phyloP scores from a whole-genome alignment of 2,888 invertebrate species.

The Drosophila engyochracea region DNA sequence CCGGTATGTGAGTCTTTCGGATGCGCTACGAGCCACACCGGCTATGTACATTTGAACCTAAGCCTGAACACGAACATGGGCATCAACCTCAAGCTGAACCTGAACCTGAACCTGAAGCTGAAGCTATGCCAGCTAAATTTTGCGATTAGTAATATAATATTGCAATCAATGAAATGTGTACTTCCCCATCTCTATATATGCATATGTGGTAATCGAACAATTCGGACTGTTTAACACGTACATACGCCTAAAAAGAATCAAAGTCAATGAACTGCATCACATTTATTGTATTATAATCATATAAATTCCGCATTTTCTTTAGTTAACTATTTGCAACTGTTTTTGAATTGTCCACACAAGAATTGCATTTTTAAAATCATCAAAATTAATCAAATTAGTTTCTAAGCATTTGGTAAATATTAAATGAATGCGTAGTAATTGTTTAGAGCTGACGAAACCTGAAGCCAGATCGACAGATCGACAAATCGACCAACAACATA shows the following conservation, averaged over 20 bases:
- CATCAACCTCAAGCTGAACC: background rate
- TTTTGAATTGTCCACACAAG: background rate
- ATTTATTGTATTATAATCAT: background rate
- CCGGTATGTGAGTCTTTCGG: background rate
- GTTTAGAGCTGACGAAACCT: constrained; percentile 6
- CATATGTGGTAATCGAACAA: background rate
- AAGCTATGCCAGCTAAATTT: background rate
- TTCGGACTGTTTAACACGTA: background rate
- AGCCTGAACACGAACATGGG: background rate
- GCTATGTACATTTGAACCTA: background rate
- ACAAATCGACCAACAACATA: constrained; percentile 21
- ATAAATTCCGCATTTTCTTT: background rate
- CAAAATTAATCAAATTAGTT: background rate
- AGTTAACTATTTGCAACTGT: background rate
- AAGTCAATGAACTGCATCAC: background rate
- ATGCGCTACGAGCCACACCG: background rate
- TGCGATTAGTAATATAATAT: background rate
- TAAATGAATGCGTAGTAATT: constrained; percentile 22
- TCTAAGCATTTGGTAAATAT: constrained; percentile 1
- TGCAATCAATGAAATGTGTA: background rate
- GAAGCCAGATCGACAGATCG: constrained; percentile 13
- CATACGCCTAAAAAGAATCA: background rate
- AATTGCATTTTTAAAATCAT: background rate
- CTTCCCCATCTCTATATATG: background rate
- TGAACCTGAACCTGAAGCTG: background rate